Conservation (phyloP, 2,888 invertebrate species). For the Pammene aurita region DNA sequence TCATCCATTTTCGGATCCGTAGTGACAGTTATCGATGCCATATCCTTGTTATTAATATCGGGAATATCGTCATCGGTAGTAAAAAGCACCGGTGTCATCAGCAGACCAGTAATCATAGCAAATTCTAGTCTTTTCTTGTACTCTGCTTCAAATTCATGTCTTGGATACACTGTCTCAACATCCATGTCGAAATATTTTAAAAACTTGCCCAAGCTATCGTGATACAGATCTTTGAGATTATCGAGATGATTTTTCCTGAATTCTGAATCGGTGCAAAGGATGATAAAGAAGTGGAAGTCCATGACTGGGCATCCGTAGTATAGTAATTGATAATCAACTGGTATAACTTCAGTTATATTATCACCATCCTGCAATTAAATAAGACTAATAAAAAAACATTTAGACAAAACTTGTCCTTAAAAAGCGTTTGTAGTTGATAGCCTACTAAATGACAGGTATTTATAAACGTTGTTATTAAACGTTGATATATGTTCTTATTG, state of each 20-base stretch:
- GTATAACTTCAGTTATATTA: conserved; percentile 51
- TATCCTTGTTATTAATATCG: conserved; percentile 47
- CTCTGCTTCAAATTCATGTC: conserved; percentile 53
- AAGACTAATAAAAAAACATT: neutral
- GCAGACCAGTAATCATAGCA: conserved; percentile 53
- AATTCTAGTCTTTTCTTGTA: conserved; percentile 55
- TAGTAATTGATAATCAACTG: conserved; percentile 59
- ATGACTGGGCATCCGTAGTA: conserved; percentile 55
- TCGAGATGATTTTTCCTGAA: conserved; percentile 55
- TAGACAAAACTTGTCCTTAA: neutral
- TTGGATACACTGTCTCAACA: conserved; percentile 53
- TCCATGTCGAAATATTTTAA: conserved; percentile 55
- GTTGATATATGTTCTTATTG: too few species aligned
- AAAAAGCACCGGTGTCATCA: conserved; percentile 55
- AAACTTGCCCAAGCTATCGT: conserved; percentile 51
- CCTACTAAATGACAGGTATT: too few species aligned
- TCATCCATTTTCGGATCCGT: conserved; percentile 49
- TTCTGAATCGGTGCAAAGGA: conserved; percentile 52
- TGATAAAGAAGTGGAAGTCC: conserved; percentile 60
- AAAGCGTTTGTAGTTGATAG: too few species aligned
- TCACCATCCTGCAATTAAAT: conserved; percentile 13
- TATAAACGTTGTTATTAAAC: too few species aligned
- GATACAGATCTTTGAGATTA: conserved; percentile 56
- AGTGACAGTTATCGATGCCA: conserved; percentile 46
- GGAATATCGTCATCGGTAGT: conserved; percentile 52